Conservation (phyloP, 1,140 invertebrate species). For the Atopsyche davidsoni region DNA sequence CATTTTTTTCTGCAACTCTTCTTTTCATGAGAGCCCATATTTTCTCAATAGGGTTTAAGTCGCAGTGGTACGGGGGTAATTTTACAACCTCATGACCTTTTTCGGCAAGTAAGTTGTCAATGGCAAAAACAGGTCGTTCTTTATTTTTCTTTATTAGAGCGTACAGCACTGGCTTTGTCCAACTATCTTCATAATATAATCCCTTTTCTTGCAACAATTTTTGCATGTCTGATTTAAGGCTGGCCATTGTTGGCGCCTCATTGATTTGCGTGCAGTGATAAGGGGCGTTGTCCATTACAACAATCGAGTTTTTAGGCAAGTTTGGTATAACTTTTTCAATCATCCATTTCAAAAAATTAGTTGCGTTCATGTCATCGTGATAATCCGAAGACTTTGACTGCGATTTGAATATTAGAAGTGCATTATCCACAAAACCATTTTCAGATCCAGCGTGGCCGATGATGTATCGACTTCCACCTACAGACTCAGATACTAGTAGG, state of each 20-base stretch:
- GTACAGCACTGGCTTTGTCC: too few relatives aligned
- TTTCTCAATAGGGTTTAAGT: slow-evolving; percentile 15
- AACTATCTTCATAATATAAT: not conserved
- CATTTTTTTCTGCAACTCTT: slow-evolving; percentile 12
- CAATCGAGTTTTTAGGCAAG: slow-evolving; percentile 30
- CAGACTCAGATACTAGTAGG: too few relatives aligned
- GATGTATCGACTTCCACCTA: too few relatives aligned
- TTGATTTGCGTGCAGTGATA: slow-evolving; percentile 34
- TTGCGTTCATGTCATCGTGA: too few relatives aligned
- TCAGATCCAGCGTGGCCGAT: too few relatives aligned
- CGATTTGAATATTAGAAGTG: too few relatives aligned
- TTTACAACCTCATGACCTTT: slow-evolving; percentile 11
- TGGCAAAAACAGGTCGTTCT: slow-evolving; percentile 8
- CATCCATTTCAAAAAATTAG: not conserved
- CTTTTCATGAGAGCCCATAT: slow-evolving; percentile 16
- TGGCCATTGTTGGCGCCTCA: slow-evolving; percentile 26
- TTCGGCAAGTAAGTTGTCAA: slow-evolving; percentile 14
- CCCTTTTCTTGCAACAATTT: slow-evolving; percentile 25
- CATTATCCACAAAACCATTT: too few relatives aligned
- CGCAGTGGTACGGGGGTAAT: slow-evolving; percentile 19
- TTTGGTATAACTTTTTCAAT: slow-evolving; percentile 32
- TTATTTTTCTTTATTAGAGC: slow-evolving; percentile 13
- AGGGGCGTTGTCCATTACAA: slow-evolving; percentile 38
- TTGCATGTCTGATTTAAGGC: slow-evolving; percentile 31
- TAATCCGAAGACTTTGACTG: too few relatives aligned